These are phyloP conservation scores for Trachurus trachurus DNA, from an alignment of 2,797 vertebrate genomes.

Conservation along the genomic window DNA sequence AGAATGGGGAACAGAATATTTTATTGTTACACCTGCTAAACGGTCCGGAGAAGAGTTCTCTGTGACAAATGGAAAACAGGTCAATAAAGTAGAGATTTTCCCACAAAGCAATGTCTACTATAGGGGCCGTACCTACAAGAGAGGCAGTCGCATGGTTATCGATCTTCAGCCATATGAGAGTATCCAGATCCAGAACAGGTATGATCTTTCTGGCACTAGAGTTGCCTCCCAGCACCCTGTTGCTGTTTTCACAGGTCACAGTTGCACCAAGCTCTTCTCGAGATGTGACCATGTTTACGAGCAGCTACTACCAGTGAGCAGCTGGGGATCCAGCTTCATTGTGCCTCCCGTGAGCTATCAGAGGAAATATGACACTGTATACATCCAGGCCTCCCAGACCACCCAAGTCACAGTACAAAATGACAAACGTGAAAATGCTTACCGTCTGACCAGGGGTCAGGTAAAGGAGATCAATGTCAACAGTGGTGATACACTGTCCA, in stretches of 20 bases:
- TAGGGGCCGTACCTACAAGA: slow-evolving; percentile 36
- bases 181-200: slow-evolving; percentile 77
- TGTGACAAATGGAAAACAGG: slow-evolving; percentile 79
- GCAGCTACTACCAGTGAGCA: slow-evolving; percentile 84
- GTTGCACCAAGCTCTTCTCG: slow-evolving; percentile 78
- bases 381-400: slow-evolving; percentile 79
- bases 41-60: slow-evolving; percentile 79
- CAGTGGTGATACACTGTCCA: slow-evolving; percentile 57
- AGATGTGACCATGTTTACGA: slow-evolving; percentile 87
- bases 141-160: slow-evolving; percentile 57
- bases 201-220: slow-evolving; percentile 81
- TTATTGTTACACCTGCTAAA: slow-evolving; percentile 79
- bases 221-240: slow-evolving; percentile 78
- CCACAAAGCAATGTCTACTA: slow-evolving; percentile 62
- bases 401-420: slow-evolving; percentile 69
- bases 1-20: slow-evolving; percentile 84
- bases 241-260: slow-evolving; percentile 84
- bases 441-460: slow-evolving; percentile 63
- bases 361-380: slow-evolving; percentile 73
- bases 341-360: slow-evolving; percentile 80
- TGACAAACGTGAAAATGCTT: neutral
- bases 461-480: slow-evolving; percentile 27
- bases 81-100: slow-evolving; percentile 73
- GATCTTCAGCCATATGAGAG: slow-evolving; percentile 81
- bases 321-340: slow-evolving; percentile 85